phyloP scores from a whole-genome alignment of 2,113 vertebrate genomes.

The Grantiella picta region DNA sequence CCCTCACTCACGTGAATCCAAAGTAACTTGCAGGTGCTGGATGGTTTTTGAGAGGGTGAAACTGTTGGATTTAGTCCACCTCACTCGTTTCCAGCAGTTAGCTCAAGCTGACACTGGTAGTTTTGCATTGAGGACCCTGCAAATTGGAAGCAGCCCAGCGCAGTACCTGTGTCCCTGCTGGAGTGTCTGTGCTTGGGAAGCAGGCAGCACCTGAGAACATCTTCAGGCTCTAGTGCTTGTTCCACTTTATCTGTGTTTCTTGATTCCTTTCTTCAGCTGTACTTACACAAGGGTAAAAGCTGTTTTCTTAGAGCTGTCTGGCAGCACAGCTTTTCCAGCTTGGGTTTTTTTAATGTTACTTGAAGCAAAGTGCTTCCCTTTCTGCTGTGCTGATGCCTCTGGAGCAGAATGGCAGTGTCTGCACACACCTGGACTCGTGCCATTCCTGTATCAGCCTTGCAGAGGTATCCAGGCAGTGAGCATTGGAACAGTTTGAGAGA shows the following conservation, averaged over 20 bases:
- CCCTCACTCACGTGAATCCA: rapidly evolving
- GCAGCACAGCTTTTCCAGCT: not conserved
- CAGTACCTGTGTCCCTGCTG: rapidly evolving
- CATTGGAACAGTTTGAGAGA: not conserved
- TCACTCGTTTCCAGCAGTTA: not conserved
- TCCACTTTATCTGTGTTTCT: not conserved
- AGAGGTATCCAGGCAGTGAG: not conserved
- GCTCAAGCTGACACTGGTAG: not conserved
- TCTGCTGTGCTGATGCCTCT: not conserved
- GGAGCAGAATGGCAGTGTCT: not conserved
- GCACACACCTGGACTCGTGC: not conserved
- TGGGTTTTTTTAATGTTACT: not conserved
- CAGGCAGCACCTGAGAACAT: not conserved
- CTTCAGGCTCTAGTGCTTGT: not conserved
- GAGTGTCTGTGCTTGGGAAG: not conserved
- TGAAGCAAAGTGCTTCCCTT: not conserved
- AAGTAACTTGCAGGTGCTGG: rapidly evolving
- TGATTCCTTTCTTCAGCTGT: not conserved
- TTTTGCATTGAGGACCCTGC: not conserved
- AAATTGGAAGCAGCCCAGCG: not conserved
- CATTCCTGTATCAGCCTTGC: not conserved
- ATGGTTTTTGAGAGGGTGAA: not conserved
- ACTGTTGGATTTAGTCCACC: rapidly evolving
- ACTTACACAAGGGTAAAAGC: not conserved
- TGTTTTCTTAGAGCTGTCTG: not conserved